Conservation (phyloP, 1,140 invertebrate genomes). For the Halyomorpha halys region DNA sequence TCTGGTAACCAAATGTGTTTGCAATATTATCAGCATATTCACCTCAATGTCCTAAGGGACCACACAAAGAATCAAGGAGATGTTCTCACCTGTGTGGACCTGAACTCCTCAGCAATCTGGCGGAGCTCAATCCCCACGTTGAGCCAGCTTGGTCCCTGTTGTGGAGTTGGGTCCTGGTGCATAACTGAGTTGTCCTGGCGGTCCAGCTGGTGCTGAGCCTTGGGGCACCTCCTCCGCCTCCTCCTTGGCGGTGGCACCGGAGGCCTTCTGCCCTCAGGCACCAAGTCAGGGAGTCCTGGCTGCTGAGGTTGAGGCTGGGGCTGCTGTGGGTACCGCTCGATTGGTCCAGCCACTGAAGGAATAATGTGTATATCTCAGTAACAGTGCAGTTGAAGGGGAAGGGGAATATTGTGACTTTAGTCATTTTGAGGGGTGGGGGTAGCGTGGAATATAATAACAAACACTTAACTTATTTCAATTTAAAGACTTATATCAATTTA, state of each 20-base stretch:
- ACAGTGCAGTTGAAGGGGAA: too few species aligned
- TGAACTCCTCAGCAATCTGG: constrained; percentile 33
- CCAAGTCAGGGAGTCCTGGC: constrained; percentile 1
- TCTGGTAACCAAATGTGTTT: too few species aligned
- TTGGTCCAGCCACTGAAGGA: too few species aligned
- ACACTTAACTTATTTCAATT: too few species aligned
- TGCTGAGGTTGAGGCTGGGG: background rate
- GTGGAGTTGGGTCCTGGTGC: background rate
- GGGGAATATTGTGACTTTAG: too few species aligned
- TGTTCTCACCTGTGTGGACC: constrained; percentile 23
- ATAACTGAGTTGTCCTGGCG: background rate
- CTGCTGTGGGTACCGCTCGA: too few species aligned
- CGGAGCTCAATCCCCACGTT: constrained; percentile 33
- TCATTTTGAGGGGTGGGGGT: too few species aligned
- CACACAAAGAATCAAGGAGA: background rate
- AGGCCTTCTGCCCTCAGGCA: background rate
- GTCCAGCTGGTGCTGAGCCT: background rate
- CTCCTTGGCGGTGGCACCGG: constrained; percentile 11
- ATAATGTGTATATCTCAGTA: too few species aligned
- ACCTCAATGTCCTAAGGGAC: too few species aligned
- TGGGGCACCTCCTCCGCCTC: background rate
- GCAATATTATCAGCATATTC: too few species aligned
- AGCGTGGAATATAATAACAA: too few species aligned
- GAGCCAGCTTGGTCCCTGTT: constrained; percentile 29
- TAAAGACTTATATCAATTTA: too few species aligned